A percentile compares a stretch with the other conserved stretches of the same genome.
These are phyloP conservation scores for Clytia hemisphaerica DNA, from an alignment of 30 jellyfish, hydroid and myxozoan species.

Conservation along the genomic window DNA sequence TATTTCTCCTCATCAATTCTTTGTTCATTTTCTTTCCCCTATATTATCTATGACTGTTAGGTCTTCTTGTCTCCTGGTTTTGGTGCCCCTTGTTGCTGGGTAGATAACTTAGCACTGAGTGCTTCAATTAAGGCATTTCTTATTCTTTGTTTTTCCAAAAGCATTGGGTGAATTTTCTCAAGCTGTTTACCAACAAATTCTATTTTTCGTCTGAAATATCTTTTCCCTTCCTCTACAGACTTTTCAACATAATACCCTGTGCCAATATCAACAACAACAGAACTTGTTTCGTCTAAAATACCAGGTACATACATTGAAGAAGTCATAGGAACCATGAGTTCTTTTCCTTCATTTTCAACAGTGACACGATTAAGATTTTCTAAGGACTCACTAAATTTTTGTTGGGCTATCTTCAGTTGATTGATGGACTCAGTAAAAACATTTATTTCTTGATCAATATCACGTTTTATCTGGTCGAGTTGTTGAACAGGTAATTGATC, in stretches of 20 bases:
- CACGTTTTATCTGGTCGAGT: slow-evolving; percentile 30
- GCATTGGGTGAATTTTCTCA: slow-evolving; percentile 77
- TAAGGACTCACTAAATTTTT: slow-evolving; percentile 76
- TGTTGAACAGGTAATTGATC: slow-evolving; percentile 35
- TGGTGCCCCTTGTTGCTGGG: slow-evolving; percentile 82
- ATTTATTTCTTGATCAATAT: slow-evolving; percentile 60
- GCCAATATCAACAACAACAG: slow-evolving; percentile 84
- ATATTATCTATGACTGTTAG: too few species aligned
- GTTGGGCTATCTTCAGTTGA: slow-evolving; percentile 80
- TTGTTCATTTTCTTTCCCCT: too few species aligned
- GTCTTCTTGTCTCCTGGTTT: too few species aligned
- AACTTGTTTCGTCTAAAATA: slow-evolving; percentile 20
- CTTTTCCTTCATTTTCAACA: slow-evolving; percentile 50
- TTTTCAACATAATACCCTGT: slow-evolving; percentile 94
- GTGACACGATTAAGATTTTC: slow-evolving; percentile 50
- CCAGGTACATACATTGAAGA: slow-evolving; percentile 98
- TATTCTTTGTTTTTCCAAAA: slow-evolving; percentile 53
- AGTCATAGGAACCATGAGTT: slow-evolving; percentile 71
- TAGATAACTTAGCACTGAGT: slow-evolving; percentile 72
- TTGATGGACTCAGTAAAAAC: slow-evolving; percentile 71
- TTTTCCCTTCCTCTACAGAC: slow-evolving; percentile 66
- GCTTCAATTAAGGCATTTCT: slow-evolving; percentile 84
- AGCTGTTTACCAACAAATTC: slow-evolving; percentile 69
- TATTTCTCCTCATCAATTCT: too few species aligned
- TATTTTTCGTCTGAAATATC: slow-evolving; percentile 76